Evolutionary conservation across 2,888 invertebrate genomes (phyloP), one percentile per base, ranked within the genome.

Genomic region (Germaria angustata): DNA sequence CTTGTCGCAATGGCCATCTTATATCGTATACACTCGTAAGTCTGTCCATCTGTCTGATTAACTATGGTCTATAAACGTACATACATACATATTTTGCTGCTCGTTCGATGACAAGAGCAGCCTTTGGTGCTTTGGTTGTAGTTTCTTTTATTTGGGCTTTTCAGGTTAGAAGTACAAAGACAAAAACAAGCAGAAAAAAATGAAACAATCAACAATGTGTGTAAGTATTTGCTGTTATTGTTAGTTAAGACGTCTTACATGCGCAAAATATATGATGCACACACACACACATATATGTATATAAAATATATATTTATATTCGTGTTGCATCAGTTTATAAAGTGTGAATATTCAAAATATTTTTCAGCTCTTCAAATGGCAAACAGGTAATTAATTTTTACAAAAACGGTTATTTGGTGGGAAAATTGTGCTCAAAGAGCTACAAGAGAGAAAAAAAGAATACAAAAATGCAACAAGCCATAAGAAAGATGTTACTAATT

Each of bases 341-440:
- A 82, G 82, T 82, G 82, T 82, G 82, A 82, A 82, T 82, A 79
- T 82, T 82, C 82, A 82, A 82, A 82, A 82, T 82, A 82, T 79
- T 82, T 82, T 82, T 79, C 66, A 71, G 53, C 71, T 75, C 82
- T 79, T 71, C 71, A 79, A 82, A 82, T 79, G 82, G 79, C 79
- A 66, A 76, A 79, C 75, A 59, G 75, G 79, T 76, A 82, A 82
- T 82, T 82, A 82, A 79, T 82, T 82, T 82, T 76, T 82, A 82
- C 82, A 82, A 82, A 82, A 79, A 79, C 82, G 82, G 75, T 53
- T 57, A 75, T 76, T 79, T 61, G 79, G 75, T 82, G 82, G 82
- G 82, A 82, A 82, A 82, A 79, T 79, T 72, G 72, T 65, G 24
- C 39, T 24, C 46, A 41, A 53, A 44, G 34, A 34, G 44, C 61